These are phyloP conservation scores for Saccopteryx bilineata DNA, from an alignment of 2,113 vertebrate genomes.

Conservation along the genomic window DNA sequence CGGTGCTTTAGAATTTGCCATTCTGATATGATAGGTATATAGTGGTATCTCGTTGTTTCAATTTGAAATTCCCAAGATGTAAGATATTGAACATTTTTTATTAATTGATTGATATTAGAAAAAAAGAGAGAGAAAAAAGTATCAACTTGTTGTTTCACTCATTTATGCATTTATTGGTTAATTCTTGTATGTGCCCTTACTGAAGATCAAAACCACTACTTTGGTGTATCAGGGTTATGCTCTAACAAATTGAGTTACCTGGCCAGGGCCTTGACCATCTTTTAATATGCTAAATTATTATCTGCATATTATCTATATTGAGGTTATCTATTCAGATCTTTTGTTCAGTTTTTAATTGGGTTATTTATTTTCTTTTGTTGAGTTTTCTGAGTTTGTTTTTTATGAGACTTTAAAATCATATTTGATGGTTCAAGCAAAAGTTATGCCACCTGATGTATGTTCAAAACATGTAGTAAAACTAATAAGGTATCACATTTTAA, in stretches of 20 bases:
- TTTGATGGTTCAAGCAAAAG: conserved; percentile 5
- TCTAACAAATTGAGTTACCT: no score
- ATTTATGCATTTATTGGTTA: no score
- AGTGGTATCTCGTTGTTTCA: neutral
- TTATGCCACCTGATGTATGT: neutral
- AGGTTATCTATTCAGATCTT: neutral
- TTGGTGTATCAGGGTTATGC: no score
- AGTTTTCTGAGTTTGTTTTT: neutral
- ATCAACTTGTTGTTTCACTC: no score
- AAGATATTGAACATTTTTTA: neutral
- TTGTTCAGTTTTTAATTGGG: neutral
- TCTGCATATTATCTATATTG: neutral
- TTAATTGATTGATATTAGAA: no score
- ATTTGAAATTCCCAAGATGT: neutral
- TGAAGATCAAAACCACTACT: no score
- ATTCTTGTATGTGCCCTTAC: no score
- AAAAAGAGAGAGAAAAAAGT: no score
- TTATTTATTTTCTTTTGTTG: conserved; percentile 40
- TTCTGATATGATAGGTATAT: neutral
- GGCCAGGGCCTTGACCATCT: neutral
- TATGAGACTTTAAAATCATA: neutral
- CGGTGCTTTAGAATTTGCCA: neutral
- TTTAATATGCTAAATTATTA: neutral
- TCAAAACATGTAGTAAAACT: neutral
- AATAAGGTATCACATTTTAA: neutral